Evolutionary conservation across 2,113 vertebrate genomes (phyloP).

Genomic region (Tauraco erythrolophus): DNA sequence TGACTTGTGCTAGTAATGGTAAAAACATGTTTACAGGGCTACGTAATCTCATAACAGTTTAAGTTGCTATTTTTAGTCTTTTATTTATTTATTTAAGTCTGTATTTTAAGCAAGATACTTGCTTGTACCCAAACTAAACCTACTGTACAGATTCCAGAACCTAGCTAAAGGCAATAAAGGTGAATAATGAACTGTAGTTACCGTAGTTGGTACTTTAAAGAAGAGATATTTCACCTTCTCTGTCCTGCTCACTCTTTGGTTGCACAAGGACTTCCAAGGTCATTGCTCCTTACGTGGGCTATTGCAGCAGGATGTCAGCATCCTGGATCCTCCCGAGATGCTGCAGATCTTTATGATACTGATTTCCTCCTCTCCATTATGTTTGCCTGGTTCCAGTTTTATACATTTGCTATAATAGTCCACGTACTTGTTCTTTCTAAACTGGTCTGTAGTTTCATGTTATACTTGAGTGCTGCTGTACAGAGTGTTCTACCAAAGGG

Average conservation of each 20-base stretch:
- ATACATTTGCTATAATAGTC: not conserved
- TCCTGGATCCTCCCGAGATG: not conserved
- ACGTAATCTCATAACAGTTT: not conserved
- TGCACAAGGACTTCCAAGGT: not conserved
- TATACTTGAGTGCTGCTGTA: not conserved
- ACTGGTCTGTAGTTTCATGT: not conserved
- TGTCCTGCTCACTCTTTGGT: not conserved
- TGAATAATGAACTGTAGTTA: not conserved
- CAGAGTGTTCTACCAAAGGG: not conserved
- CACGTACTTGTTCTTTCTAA: not conserved
- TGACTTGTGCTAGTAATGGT: not conserved
- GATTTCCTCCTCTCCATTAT: not conserved
- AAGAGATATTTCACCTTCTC: not conserved
- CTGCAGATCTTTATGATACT: not conserved
- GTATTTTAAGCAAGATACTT: not conserved
- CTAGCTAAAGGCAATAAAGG: not conserved
- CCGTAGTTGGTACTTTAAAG: not conserved
- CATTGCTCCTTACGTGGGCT: not conserved
- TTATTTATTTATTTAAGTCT: too few relatives aligned
- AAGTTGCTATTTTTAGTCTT: not conserved
- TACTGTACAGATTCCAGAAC: not conserved
- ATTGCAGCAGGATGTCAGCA: not conserved
- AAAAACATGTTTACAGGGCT: not conserved
- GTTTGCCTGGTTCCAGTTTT: not conserved
- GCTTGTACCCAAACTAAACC: not conserved